Conservation (phyloP, 2,888 invertebrate species). For the Macrostomum cliftonense region DNA sequence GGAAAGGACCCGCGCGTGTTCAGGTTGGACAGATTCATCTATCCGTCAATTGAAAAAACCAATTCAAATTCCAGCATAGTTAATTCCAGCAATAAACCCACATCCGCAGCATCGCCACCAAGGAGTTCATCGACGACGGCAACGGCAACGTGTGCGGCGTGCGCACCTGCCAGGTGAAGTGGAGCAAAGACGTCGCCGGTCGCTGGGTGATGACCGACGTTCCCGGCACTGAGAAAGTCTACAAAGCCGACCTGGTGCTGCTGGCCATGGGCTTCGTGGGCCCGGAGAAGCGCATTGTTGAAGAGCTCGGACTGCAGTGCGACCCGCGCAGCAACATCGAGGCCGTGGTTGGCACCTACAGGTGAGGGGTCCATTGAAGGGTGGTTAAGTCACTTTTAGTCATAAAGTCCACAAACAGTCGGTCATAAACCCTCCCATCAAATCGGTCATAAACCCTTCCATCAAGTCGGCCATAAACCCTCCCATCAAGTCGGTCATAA, state of each 20-base stretch:
- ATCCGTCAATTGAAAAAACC: no score
- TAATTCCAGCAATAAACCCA: no score
- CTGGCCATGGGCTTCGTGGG: slow-evolving; percentile 97
- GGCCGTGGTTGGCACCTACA: slow-evolving; percentile 49
- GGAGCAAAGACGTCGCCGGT: slow-evolving; percentile 70
- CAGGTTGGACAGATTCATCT: no score
- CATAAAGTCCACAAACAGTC: no score
- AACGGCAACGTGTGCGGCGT: slow-evolving; percentile 74
- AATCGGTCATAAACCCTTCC: no score
- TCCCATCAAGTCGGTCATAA: no score
- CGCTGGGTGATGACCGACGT: slow-evolving; percentile 82
- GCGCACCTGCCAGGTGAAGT: slow-evolving; percentile 68
- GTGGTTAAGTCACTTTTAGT: no score
- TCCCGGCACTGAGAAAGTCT: slow-evolving; percentile 48
- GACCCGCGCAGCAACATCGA: slow-evolving; percentile 81
- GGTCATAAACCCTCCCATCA: no score
- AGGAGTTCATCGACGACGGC: slow-evolving; percentile 75
- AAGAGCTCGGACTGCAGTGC: slow-evolving; percentile 55
- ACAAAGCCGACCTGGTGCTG: slow-evolving; percentile 69
- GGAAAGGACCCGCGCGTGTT: slow-evolving; percentile 55
- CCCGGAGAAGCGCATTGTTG: slow-evolving; percentile 69
- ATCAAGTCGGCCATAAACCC: no score
- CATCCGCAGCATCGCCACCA: slow-evolving; percentile 1
- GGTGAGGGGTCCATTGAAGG: no score
- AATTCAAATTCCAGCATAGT: no score